phyloP scores from a whole-genome alignment of 2,888 invertebrate species.

The Cremastinae sp. region DNA sequence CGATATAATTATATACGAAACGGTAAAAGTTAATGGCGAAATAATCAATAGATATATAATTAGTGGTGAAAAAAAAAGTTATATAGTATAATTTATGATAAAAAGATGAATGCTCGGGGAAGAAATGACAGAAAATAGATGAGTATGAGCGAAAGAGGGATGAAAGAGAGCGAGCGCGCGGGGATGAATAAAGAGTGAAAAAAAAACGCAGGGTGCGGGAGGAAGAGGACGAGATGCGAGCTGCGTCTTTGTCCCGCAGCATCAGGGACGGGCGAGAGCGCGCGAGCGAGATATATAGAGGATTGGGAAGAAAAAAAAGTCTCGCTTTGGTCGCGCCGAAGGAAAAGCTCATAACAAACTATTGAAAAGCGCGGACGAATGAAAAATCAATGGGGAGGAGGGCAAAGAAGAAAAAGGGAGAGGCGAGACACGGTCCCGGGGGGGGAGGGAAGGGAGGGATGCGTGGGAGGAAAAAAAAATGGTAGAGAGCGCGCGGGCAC shows the following conservation, averaged over 20 bases:
- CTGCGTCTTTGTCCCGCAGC: conserved; percentile 77
- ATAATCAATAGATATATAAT: too few relatives aligned
- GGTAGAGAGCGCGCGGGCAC: conserved; percentile 64
- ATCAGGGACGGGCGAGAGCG: conserved; percentile 5
- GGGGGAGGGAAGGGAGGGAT: conserved; percentile 10
- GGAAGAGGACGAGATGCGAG: too few relatives aligned
- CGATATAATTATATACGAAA: too few relatives aligned
- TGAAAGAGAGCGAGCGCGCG: too few relatives aligned
- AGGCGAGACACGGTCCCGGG: not conserved
- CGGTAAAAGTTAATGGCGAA: too few relatives aligned
- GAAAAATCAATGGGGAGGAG: conserved; percentile 78
- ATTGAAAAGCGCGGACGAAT: conserved; percentile 79
- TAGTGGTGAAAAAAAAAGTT: too few relatives aligned
- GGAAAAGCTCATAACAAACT: conserved; percentile 80
- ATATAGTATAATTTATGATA: too few relatives aligned
- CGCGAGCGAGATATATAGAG: not conserved
- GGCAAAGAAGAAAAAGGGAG: conserved; percentile 42
- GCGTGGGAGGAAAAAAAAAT: conserved; percentile 24
- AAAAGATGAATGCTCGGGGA: too few relatives aligned
- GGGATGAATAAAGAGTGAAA: too few relatives aligned
- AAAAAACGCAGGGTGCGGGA: too few relatives aligned
- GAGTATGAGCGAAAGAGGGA: too few relatives aligned
- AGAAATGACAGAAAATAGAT: too few relatives aligned
- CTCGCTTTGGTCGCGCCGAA: conserved; percentile 70
- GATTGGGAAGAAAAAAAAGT: conserved; percentile 62